Evolutionary conservation across 2,888 invertebrate species (phyloP), one percentile per base, ranked within the genome.

Genomic region (Oligia strigilis): DNA sequence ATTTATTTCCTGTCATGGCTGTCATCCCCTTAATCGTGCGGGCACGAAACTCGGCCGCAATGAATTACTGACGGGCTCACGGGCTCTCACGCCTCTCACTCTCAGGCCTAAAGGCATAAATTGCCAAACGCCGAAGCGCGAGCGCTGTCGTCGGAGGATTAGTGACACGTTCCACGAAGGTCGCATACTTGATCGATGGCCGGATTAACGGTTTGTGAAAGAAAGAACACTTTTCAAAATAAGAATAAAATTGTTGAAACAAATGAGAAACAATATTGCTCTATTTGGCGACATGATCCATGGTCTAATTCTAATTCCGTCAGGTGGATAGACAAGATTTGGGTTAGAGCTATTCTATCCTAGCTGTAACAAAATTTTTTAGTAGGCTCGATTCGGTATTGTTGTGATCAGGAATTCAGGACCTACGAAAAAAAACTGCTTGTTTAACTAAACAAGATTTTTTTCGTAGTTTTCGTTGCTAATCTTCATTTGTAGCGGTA

Each of bases 111-210:
- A 83, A 43, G 64, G 72, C 85, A 87, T 92, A 40, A 40, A 40
- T 90, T 91, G 89, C 89, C 88, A 91, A 94, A 93, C 91, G 90
- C 90, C 90, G 89, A 90, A 88, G 88, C 83, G 86, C 77, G 78
- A 74, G 79, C 43, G 87, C 93, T 95, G 95, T 95, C 96, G 87
- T 91, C 94, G 91, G 79, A 78, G 94, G 96, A 95, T 96, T 96
- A 96, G 65, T 81, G 84, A 92, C 95, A 95, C 95, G 94, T 96
- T 96, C 96, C 94, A 91, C 94, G 96, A 96, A 96, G 94, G 94
- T 88, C 92, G 87, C 82, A 80, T 84, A 81, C 29, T 85, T 95
- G 95, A 96, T 94, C 89, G 92, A 96, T 95, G 81, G 90, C 65
- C 23, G 93, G 93, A 94, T 95, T 94, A 94, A 81, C 81, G 65